Conservation (phyloP, 2,888 invertebrate species). For the Drosophila leonis region DNA sequence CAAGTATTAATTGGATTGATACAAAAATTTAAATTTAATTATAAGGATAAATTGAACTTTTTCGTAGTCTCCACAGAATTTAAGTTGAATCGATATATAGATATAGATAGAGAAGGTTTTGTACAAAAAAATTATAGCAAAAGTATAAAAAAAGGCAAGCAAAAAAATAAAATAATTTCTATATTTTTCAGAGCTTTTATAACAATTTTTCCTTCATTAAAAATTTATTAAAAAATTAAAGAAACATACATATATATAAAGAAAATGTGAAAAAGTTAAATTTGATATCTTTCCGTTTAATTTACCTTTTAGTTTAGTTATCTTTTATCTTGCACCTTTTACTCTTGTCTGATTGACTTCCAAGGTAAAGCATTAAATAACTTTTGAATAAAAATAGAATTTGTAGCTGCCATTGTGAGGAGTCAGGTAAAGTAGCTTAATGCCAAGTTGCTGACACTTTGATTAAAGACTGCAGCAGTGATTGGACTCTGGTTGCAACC, state of each 20-base stretch:
- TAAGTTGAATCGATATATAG: too few relatives aligned
- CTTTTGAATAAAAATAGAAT: background rate
- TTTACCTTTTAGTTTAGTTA: background rate
- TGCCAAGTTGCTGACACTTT: slow-evolving; percentile 4
- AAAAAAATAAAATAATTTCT: too few relatives aligned
- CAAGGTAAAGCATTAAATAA: background rate
- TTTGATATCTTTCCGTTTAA: background rate
- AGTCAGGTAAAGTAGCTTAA: slow-evolving; percentile 1
- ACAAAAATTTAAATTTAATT: too few relatives aligned
- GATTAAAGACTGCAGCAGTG: slow-evolving; percentile 40
- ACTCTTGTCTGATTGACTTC: background rate
- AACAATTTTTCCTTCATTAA: background rate
- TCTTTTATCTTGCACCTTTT: background rate
- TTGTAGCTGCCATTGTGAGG: background rate
- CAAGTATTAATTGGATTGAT: too few relatives aligned
- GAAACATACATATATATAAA: background rate
- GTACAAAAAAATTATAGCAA: too few relatives aligned
- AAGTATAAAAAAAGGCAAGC: too few relatives aligned
- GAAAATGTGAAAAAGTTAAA: background rate
- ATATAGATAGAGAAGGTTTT: too few relatives aligned
- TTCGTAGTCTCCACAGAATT: too few relatives aligned
- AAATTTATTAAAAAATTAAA: background rate
- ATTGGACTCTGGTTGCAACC: slow-evolving; percentile 20
- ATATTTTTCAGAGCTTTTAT: background rate
- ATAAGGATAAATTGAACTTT: too few relatives aligned